Conservation (phyloP, 2,797 vertebrate genomes). For the Tauraco hartlaubi region DNA sequence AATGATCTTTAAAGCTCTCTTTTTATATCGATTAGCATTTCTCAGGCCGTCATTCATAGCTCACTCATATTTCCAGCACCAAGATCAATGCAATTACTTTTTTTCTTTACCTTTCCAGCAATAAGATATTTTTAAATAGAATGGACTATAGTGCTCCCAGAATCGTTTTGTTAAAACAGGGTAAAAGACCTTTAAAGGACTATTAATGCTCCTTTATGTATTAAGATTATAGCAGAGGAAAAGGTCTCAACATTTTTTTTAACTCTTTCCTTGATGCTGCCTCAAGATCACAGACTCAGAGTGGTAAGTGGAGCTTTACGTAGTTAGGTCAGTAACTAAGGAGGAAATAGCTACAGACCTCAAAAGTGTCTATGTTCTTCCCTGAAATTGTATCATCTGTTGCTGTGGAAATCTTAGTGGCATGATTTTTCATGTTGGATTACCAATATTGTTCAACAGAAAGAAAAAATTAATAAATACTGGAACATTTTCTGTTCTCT, state of each 20-base stretch:
- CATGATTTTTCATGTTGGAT: neutral
- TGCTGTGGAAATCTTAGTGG: neutral
- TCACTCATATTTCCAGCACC: conserved; percentile 16
- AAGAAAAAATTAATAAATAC: neutral
- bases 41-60: conserved; percentile 18
- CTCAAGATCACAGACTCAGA: neutral
- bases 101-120: neutral
- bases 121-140: neutral
- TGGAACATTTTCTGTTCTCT: neutral
- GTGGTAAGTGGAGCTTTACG: neutral
- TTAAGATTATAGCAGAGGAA: neutral
- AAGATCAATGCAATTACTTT: neutral
- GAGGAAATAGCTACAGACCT: neutral
- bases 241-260: neutral
- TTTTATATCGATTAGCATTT: conserved; percentile 47
- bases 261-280: neutral
- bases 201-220: neutral
- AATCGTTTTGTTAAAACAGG: neutral
- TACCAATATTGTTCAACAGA: neutral
- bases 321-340: neutral
- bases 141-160: neutral
- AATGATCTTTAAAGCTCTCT: conserved; percentile 48
- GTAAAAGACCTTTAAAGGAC: neutral
- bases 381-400: neutral
- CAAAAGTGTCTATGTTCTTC: neutral